Evolutionary conservation across 92 coral and sea anemone genomes (phyloP).

Genomic region (Palythoa grandis): DNA sequence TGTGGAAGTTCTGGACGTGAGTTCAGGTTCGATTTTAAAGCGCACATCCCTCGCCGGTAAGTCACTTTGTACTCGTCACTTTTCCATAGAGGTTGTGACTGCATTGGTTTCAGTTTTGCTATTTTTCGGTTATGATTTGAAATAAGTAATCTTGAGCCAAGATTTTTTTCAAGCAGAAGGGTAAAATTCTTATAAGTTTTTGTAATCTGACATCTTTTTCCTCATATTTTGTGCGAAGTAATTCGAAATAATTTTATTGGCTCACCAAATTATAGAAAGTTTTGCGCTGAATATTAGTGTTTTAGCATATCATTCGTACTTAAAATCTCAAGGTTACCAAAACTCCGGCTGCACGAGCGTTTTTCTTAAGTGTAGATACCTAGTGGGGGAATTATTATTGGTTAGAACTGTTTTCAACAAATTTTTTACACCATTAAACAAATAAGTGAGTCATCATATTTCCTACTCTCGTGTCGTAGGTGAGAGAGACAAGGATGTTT

Average conservation of each 20-base stretch:
- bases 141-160: neutral
- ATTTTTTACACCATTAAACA: neutral
- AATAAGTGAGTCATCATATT: neutral
- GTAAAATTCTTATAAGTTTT: neutral
- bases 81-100: neutral
- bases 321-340: too few relatives aligned
- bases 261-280: too few relatives aligned
- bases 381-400: too few relatives aligned
- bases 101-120: neutral
- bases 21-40: conserved; percentile 85
- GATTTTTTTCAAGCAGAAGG: neutral
- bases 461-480: conserved; percentile 35
- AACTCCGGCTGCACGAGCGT: too few relatives aligned
- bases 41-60: conserved; percentile 79
- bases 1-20: conserved; percentile 92
- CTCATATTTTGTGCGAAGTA: neutral
- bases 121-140: neutral
- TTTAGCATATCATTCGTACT: too few relatives aligned
- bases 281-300: too few relatives aligned
- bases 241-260: too few relatives aligned
- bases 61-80: conserved; percentile 7
- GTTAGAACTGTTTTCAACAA: neutral
- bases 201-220: neutral
- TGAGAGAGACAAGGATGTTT: conserved; percentile 32
- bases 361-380: too few relatives aligned